Conservation (phyloP, 1,140 invertebrate genomes). For the Drosophila truncata region DNA sequence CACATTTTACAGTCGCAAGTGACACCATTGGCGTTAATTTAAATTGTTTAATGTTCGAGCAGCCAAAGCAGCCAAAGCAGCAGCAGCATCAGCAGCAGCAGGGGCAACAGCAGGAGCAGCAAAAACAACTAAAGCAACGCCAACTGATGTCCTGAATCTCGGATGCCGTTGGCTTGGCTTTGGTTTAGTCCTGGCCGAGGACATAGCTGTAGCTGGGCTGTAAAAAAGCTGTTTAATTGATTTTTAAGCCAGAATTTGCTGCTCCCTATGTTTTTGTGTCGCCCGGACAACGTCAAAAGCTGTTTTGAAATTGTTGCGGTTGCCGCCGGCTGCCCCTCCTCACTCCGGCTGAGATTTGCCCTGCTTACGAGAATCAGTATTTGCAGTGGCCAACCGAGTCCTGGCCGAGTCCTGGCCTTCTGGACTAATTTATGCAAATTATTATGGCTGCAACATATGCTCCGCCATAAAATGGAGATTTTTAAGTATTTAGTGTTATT, state of each 20-base stretch:
- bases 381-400: slow-evolving; percentile 67
- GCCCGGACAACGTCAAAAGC: slow-evolving; percentile 80
- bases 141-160: slow-evolving; percentile 68
- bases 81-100: not conserved
- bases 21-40: slow-evolving; percentile 85
- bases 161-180: slow-evolving; percentile 64
- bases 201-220: slow-evolving; percentile 35
- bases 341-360: slow-evolving; percentile 52
- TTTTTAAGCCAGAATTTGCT: slow-evolving; percentile 83
- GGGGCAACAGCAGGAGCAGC: not conserved
- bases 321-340: slow-evolving; percentile 11
- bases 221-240: slow-evolving; percentile 84
- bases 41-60: slow-evolving; percentile 82
- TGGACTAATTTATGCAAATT: slow-evolving; percentile 83
- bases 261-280: slow-evolving; percentile 68
- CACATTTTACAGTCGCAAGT: slow-evolving; percentile 84
- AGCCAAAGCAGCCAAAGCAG: slow-evolving; percentile 12
- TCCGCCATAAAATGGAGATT: slow-evolving; percentile 81
- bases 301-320: slow-evolving; percentile 80
- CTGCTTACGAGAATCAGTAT: slow-evolving; percentile 50
- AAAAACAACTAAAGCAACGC: slow-evolving; percentile 37
- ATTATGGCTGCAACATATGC: slow-evolving; percentile 83
- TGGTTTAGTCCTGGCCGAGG: slow-evolving; percentile 23
- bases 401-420: slow-evolving; percentile 52
- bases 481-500: slow-evolving; percentile 84